Percentiles rank a stretch among this genome's conserved stretches.
These are phyloP conservation scores for Spea hammondii DNA, from an alignment of 2,797 vertebrate genomes.

Conservation along the genomic window DNA sequence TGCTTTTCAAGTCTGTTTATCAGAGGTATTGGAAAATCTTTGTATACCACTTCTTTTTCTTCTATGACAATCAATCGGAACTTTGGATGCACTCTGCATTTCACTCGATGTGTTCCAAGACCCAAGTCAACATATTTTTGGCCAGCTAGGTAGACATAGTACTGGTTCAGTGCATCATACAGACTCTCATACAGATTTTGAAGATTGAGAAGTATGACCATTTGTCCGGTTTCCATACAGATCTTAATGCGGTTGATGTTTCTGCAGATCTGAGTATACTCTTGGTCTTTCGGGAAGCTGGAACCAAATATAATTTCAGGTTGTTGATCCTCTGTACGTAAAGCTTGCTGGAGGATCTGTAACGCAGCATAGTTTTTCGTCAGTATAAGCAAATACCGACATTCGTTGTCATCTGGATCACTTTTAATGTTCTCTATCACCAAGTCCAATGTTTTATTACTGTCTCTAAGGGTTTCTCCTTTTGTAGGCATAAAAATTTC, in stretches of 20 bases:
- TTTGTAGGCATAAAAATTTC: constrained; percentile 70
- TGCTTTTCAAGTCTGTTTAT: constrained; percentile 98
- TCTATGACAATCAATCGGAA: constrained; percentile 93
- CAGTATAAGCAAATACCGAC: constrained; percentile 87
- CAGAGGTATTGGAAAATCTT: constrained; percentile 90
- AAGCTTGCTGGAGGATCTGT: constrained; percentile 84
- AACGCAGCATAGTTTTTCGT: constrained; percentile 91
- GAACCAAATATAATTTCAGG: constrained; percentile 97
- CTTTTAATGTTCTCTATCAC: constrained; percentile 80
- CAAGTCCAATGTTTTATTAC: constrained; percentile 77
- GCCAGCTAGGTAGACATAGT: constrained; percentile 89
- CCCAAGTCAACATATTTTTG: constrained; percentile 96
- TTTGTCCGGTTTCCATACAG: constrained; percentile 95
- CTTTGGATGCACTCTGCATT: constrained; percentile 87
- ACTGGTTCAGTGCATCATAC: constrained; percentile 95
- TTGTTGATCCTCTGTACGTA: constrained; percentile 73
- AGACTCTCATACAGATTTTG: constrained; percentile 97
- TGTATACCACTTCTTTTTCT: constrained; percentile 89
- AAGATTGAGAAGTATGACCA: constrained; percentile 88
- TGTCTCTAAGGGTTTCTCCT: constrained; percentile 51
- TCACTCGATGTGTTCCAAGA: constrained; percentile 93
- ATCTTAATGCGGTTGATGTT: constrained; percentile 95
- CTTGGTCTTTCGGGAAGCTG: constrained; percentile 93
- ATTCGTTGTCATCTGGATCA: constrained; percentile 75
- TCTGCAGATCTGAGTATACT: constrained; percentile 92